phyloP scores from a whole-genome alignment of 2,797 vertebrate species.

The Gephyroberyx darwinii region DNA sequence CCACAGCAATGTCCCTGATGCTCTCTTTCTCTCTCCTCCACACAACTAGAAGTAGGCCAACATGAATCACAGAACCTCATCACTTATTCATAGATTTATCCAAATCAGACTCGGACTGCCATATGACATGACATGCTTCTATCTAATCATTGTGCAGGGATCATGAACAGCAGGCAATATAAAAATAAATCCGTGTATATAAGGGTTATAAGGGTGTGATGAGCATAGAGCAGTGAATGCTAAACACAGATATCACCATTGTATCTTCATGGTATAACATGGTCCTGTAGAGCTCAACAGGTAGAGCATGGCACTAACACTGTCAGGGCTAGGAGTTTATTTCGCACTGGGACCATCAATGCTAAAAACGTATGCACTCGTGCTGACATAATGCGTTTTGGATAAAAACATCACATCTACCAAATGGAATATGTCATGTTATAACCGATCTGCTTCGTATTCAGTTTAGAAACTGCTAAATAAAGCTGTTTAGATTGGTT shows the following conservation, averaged over 20 bases:
- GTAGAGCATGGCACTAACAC: neutral
- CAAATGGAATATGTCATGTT: neutral
- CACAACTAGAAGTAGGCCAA: slow-evolving; percentile 60
- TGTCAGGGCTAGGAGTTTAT: neutral
- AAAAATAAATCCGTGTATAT: slow-evolving; percentile 12
- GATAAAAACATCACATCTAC: neutral
- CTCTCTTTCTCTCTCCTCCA: slow-evolving; percentile 38
- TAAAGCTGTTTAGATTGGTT: slow-evolving; percentile 37
- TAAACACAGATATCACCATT: neutral
- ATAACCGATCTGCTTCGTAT: neutral
- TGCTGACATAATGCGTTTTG: neutral
- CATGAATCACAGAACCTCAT: slow-evolving; percentile 59
- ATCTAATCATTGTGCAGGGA: slow-evolving; percentile 41
- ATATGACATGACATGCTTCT: slow-evolving; percentile 14
- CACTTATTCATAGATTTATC: slow-evolving; percentile 68
- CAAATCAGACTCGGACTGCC: slow-evolving; percentile 42
- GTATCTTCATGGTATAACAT: neutral
- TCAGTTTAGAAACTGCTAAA: slow-evolving; percentile 23
- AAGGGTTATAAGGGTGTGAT: neutral
- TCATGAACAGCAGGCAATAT: slow-evolving; percentile 29
- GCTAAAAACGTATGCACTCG: slow-evolving; percentile 6
- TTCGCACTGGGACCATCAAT: neutral
- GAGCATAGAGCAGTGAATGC: neutral
- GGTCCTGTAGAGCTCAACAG: neutral
- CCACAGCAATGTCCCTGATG: slow-evolving; percentile 28